phyloP scores from a whole-genome alignment of 2,797 vertebrate genomes.

The Phoxinus dragarum region DNA sequence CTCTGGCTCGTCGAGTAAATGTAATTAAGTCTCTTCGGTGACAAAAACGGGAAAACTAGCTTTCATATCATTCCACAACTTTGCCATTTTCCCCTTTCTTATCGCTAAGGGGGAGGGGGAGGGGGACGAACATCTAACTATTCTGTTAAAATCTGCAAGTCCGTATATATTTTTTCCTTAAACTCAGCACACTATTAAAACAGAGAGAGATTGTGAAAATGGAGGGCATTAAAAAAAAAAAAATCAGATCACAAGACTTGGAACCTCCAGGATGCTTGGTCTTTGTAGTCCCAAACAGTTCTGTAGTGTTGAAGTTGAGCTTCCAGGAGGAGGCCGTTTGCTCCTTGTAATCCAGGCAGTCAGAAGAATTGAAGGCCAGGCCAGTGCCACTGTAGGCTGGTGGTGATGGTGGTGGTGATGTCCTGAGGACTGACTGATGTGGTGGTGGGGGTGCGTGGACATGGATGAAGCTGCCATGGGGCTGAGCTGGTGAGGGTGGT shows the following conservation, averaged over 20 bases:
- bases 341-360: slow-evolving; percentile 99
- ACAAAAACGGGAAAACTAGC: slow-evolving; percentile 49
- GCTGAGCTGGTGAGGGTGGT: slow-evolving; percentile 91
- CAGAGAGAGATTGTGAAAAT: slow-evolving; percentile 46
- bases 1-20: slow-evolving; percentile 41
- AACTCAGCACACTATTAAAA: slow-evolving; percentile 72
- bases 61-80: slow-evolving; percentile 42
- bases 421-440: slow-evolving; percentile 91
- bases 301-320: slow-evolving; percentile 98
- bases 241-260: slow-evolving; percentile 92
- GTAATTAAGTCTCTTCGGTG: slow-evolving; percentile 61
- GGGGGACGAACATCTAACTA: slow-evolving; percentile 66
- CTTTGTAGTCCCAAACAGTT: slow-evolving; percentile 99
- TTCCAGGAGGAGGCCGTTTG: slow-evolving; percentile 94
- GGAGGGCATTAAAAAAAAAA: slow-evolving; percentile 48
- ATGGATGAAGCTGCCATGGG: slow-evolving; percentile 93
- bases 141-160: slow-evolving; percentile 65
- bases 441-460: slow-evolving; percentile 90
- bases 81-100: slow-evolving; percentile 18
- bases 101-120: slow-evolving; percentile 23
- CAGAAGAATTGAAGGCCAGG: slow-evolving; percentile 94
- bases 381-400: slow-evolving; percentile 88
- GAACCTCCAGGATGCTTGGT: slow-evolving; percentile 98
- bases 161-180: slow-evolving; percentile 72
- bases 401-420: slow-evolving; percentile 91